These are phyloP conservation scores for Horisme vitalbata DNA, from an alignment of 2,888 invertebrate species.

Conservation along the genomic window DNA sequence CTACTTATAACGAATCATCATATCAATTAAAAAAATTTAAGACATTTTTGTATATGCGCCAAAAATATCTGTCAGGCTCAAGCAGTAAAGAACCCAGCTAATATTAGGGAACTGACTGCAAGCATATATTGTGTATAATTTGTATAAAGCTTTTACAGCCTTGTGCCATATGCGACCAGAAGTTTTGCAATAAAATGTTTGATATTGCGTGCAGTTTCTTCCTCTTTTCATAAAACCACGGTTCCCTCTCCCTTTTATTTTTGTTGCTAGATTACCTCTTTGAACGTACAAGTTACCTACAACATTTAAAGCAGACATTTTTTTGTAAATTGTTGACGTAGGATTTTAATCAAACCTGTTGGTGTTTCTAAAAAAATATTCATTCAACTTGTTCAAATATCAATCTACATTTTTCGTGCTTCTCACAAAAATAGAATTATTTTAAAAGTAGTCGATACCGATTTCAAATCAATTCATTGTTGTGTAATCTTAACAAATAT, in stretches of 20 bases:
- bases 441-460: slow-evolving; percentile 1
- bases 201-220: slow-evolving; percentile 29
- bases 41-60: slow-evolving; percentile 29
- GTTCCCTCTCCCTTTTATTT: slow-evolving; percentile 4
- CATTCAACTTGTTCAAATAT: too few species aligned
- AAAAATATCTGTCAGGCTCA: slow-evolving; percentile 29
- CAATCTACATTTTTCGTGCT: not conserved
- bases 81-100: slow-evolving; percentile 31
- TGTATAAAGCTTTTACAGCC: slow-evolving; percentile 33
- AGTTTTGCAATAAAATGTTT: slow-evolving; percentile 38
- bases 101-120: slow-evolving; percentile 31
- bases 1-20: too few species aligned
- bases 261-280: slow-evolving; percentile 5
- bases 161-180: slow-evolving; percentile 33
- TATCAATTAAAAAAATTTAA: slow-evolving; percentile 16
- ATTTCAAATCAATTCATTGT: slow-evolving; percentile 1
- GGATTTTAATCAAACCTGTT: too few species aligned
- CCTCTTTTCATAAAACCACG: slow-evolving; percentile 21
- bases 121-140: slow-evolving; percentile 36
- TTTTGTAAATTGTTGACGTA: too few species aligned
- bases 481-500: too few species aligned
- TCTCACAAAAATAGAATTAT: not conserved
- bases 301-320: too few species aligned
- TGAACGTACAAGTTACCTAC: too few species aligned
- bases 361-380: too few species aligned